These are phyloP conservation scores for Platycercus adscitus DNA, from an alignment of 2,113 vertebrate species.

Conservation along the genomic window DNA sequence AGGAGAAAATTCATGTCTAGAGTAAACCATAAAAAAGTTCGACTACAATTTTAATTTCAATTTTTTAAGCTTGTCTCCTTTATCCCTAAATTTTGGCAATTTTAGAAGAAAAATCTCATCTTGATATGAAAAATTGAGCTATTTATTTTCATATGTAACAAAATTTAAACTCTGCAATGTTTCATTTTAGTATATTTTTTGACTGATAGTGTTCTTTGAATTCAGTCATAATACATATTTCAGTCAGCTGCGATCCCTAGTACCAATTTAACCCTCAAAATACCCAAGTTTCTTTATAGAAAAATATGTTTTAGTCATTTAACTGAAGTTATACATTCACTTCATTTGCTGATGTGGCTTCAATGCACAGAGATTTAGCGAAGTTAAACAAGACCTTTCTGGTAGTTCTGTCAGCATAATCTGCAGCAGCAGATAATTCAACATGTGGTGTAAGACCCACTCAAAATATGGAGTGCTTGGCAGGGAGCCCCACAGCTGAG, in stretches of 20 bases:
- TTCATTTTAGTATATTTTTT: neutral
- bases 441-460: neutral
- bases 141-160: neutral
- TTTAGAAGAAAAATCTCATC: neutral
- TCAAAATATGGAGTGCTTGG: neutral
- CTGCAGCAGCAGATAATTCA: neutral
- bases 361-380: neutral
- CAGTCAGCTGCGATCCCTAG: neutral
- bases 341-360: neutral
- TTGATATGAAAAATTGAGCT: neutral
- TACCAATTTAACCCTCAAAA: neutral
- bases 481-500: neutral
- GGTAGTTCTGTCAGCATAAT: neutral
- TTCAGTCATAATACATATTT: neutral
- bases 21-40: neutral
- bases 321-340: neutral
- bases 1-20: neutral
- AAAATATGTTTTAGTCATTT: neutral
- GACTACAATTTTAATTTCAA: neutral
- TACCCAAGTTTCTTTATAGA: neutral
- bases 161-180: neutral
- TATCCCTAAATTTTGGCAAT: neutral
- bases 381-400: neutral
- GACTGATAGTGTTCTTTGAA: rapidly evolving
- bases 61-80: neutral